Percentiles rank a stretch among this genome's conserved stretches.
These are phyloP conservation scores for Cylloceria caligata DNA, from an alignment of 2,888 invertebrate genomes.

Conservation along the genomic window DNA sequence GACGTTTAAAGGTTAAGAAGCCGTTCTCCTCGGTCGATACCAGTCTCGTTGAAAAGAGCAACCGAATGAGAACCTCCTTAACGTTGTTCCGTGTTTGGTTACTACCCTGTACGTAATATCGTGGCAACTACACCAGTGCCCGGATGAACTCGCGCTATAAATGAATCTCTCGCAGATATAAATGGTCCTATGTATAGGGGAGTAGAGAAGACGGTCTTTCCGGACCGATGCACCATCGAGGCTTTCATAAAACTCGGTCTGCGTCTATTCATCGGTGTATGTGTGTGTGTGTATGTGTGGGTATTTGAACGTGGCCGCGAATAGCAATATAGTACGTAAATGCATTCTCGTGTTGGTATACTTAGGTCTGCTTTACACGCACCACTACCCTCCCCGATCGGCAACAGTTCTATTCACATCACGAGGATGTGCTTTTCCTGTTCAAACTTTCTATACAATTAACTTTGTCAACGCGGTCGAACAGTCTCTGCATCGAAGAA, in stretches of 20 bases:
- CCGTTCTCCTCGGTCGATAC: background rate
- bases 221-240: conserved; percentile 65
- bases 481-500: conserved; percentile 56
- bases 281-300: too few relatives aligned
- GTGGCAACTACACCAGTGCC: conserved; percentile 46
- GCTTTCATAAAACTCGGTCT: conserved; percentile 61
- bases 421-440: conserved; percentile 61
- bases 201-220: conserved; percentile 60
- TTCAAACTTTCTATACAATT: conserved; percentile 67
- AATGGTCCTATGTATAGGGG: conserved; percentile 65
- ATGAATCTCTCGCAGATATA: conserved; percentile 66
- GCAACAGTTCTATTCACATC: conserved; percentile 54
- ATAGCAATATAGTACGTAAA: background rate
- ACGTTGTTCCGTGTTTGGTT: conserved; percentile 7
- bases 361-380: background rate
- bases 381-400: conserved; percentile 13
- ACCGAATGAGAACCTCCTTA: conserved; percentile 13
- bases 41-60: background rate
- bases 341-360: background rate
- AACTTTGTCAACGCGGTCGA: conserved; percentile 58
- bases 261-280: conserved; percentile 15
- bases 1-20: background rate
- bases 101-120: conserved; percentile 34
- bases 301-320: conserved; percentile 14
- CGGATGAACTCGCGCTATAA: conserved; percentile 69